phyloP scores from a whole-genome alignment of 2,113 vertebrate species.

The Ivindomyrus marchei region DNA sequence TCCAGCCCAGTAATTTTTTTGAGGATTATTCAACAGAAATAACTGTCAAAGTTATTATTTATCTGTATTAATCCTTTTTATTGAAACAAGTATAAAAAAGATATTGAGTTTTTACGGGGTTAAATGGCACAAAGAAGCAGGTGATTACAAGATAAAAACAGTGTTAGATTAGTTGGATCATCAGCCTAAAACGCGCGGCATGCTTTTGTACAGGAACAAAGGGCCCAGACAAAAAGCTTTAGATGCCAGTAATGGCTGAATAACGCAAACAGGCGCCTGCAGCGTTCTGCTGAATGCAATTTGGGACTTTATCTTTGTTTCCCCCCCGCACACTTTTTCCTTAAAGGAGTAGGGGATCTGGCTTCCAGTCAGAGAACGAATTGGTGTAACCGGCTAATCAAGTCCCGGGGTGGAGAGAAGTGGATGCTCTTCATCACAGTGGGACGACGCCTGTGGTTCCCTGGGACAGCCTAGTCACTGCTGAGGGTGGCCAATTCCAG shows the following conservation, averaged over 20 bases:
- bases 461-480: neutral
- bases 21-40: neutral
- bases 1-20: neutral
- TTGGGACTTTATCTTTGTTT: neutral
- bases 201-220: neutral
- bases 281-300: neutral
- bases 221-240: neutral
- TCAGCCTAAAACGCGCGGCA: neutral
- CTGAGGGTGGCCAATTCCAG: neutral
- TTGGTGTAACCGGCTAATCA: neutral
- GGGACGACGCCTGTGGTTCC: neutral
- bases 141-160: neutral
- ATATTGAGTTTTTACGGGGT: neutral
- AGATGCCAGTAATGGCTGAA: neutral
- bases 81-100: neutral
- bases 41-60: neutral
- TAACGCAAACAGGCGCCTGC: neutral
- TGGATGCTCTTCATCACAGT: neutral
- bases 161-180: slow-evolving; percentile 2
- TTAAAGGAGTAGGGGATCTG: neutral
- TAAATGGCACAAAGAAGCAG: neutral
- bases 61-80: neutral
- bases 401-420: neutral
- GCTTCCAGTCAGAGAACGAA: neutral
- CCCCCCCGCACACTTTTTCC: neutral